Evolutionary conservation across 2,888 invertebrate species (phyloP), one percentile per base, ranked within the genome.

Genomic region (Drosophila parthenogenetica): DNA sequence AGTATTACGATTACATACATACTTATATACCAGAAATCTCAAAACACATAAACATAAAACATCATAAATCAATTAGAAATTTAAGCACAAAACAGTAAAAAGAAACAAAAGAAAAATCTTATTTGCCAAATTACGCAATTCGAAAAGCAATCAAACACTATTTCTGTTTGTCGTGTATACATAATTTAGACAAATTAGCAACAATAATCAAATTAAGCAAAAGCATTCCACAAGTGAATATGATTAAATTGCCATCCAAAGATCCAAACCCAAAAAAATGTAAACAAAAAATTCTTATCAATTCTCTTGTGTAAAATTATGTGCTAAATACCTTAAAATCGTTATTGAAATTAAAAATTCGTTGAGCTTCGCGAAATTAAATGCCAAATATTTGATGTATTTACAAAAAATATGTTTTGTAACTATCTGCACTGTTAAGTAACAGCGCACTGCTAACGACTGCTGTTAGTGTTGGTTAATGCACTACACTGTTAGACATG

Each of bases 301-400:
- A 67, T 76, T 79, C 46, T 69, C 72, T 87, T 87, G 81, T 87
- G 85, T 60, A 65, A 73, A 69, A 68, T 65, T 55, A 68, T 72
- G 75, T 79, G 77, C 62, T 70, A 73, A 45, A 53, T 14, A 17
- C 29, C 13, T 29, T 8, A 17, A 54, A 32, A 43, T 54, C 32
- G 17, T 62, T 61, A 62, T 13, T 46, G 63, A 74, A 43, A 59
- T 50, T 45, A 42, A 64, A 62, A 72, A 88, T 74, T 75, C 69
- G 77, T 87, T 84, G 77, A 87, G 81, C 87, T 87, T 83, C 81
- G 46, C 78, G 81, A 86, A 89, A 87, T 86, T 76, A 73, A 62
- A 84, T 87, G 79, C 87, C 89, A 86, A 86, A 86, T 77, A 85
- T 83, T 78, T 86, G 69, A 77, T 75, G 63, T 67, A 84, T 77